Evolutionary conservation across 2,888 invertebrate genomes (phyloP), one percentile per base, ranked within the genome.

Genomic region (Monopis laevigella): DNA sequence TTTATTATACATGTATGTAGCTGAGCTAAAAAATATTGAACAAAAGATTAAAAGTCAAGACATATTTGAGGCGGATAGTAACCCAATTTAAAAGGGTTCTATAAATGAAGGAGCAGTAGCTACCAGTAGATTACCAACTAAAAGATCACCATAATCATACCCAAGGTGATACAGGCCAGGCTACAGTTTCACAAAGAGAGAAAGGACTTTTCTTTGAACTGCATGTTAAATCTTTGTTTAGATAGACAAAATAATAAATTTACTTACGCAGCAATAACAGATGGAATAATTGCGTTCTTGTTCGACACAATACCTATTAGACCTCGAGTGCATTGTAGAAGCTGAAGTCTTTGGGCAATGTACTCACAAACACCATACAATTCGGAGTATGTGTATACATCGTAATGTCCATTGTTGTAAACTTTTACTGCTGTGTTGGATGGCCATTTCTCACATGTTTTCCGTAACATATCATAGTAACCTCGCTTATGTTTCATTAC

Each of bases 201-300:
- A n/a, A n/a, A n/a, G n/a, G n/a, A n/a, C n/a, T n/a, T n/a, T n/a
- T n/a, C n/a, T n/a, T n/a, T n/a, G n/a, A n/a, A n/a, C n/a, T n/a
- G n/a, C n/a, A n/a, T n/a, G n/a, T n/a, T n/a, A n/a, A n/a, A n/a
- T n/a, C n/a, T n/a, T n/a, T n/a, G n/a, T n/a, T n/a, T n/a, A n/a
- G n/a, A n/a, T n/a, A 3, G 27, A 5, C 11, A 30, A 40, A 17
- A 16, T 17, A 7, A 30, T 13, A 30, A 30, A 12, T 29, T 26
- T 46, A 71, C 78, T 72, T 69, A 85, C 86, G 84, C 82, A 21
- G 84, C 71, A 48, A 84, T 69, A 43, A 84, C 57, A 47, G 82
- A 73, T 27, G 84, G 84, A 50, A 84, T 67, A 38, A 81, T 65
- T 32, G 74, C 56, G 55, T 83, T 83, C 50, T 82, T 81, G 32